These are phyloP conservation scores for Salvelinus alpinus DNA, from an alignment of 2,113 vertebrate genomes.

Conservation along the genomic window DNA sequence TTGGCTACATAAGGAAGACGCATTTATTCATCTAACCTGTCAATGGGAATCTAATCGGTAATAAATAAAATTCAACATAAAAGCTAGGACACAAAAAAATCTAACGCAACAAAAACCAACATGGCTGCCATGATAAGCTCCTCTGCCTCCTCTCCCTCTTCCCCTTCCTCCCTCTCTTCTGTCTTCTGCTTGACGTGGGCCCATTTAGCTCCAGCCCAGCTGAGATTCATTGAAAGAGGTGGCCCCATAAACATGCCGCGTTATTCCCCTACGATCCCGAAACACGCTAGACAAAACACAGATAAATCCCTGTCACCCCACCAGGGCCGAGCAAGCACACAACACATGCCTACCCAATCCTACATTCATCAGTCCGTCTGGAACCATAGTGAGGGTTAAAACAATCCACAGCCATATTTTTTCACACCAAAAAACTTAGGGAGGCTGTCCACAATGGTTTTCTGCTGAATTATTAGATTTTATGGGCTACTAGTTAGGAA, in stretches of 20 bases:
- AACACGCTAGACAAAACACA: constrained; percentile 30
- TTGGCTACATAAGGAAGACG: no score
- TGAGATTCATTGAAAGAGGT: constrained; percentile 51
- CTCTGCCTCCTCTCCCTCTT: not conserved
- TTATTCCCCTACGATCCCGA: constrained; percentile 28
- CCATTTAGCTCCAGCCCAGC: constrained; percentile 14
- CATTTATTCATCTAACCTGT: no score
- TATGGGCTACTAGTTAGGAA: no score
- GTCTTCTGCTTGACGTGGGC: not conserved
- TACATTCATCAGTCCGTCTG: constrained; percentile 6
- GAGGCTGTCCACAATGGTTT: not conserved
- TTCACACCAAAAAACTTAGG: not conserved
- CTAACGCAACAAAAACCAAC: no score
- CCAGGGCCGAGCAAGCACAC: constrained; percentile 2
- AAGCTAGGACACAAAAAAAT: no score
- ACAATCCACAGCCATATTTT: not conserved
- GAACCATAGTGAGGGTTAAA: not conserved
- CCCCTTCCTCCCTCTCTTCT: not conserved
- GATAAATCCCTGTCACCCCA: constrained; percentile 39
- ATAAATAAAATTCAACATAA: no score
- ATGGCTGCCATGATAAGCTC: not conserved
- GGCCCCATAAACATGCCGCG: constrained; percentile 44
- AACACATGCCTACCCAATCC: not conserved
- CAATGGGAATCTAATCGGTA: no score
- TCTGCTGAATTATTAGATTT: not conserved